These are phyloP conservation scores for Gymnothorax reevesii DNA, from an alignment of 2,797 vertebrate genomes.

Conservation along the genomic window DNA sequence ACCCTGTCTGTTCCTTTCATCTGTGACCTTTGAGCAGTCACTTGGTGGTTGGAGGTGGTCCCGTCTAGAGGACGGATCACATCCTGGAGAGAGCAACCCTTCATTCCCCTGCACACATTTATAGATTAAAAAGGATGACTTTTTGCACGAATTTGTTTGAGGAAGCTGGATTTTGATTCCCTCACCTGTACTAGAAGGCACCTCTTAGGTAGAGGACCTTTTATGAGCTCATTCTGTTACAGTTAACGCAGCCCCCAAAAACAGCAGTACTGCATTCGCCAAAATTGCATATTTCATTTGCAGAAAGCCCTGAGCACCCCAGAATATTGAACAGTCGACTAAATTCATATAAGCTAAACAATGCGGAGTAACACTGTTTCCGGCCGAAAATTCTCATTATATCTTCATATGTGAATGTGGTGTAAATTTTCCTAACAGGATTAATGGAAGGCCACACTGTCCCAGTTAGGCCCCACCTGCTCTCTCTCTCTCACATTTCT, in stretches of 20 bases:
- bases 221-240: too few species aligned
- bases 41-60: neutral
- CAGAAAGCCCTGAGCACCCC: neutral
- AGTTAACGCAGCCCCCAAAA: conserved; percentile 11
- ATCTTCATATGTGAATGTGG: neutral
- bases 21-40: neutral
- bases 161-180: neutral
- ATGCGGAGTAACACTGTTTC: neutral
- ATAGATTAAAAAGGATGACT: neutral
- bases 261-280: neutral
- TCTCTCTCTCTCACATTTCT: neutral
- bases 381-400: neutral
- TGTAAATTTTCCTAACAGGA: too few species aligned
- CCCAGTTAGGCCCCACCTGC: neutral
- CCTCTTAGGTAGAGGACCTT: too few species aligned
- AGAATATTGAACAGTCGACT: neutral
- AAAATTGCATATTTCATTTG: conserved; percentile 3
- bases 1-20: neutral
- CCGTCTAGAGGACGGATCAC: neutral
- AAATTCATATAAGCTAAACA: conserved; percentile 2
- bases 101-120: neutral
- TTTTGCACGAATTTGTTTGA: neutral
- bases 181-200: too few species aligned
- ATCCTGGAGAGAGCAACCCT: neutral
- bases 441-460: too few species aligned